Base-by-base conservation (phyloP, 2,797 vertebrate species). In the Remorina albescens region DNA sequence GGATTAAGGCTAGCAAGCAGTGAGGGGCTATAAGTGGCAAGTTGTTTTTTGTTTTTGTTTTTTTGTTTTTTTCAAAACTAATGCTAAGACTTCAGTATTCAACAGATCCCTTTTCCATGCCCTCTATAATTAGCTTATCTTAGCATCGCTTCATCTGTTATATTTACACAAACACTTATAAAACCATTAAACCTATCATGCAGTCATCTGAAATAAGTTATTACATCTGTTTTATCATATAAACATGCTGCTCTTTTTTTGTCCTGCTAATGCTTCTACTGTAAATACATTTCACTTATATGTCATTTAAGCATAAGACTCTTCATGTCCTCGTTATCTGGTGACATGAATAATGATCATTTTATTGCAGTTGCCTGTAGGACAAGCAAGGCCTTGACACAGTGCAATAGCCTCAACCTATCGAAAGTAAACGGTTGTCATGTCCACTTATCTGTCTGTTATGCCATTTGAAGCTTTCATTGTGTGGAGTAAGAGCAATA, bases 1-100 rank as follows among this genome's bases (percentile, higher is more conserved):
- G 91, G 92, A 94, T 90, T 89, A 67, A 72, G 85, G 51, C 93
- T 88, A 53, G 88, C 91, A 93, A 93, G 92, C 93, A 94, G 89
- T 63, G 90, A 92, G 79, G 76, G 82, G 90, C 93, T 94, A 93
- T 91, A 82, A 76, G 83, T 82, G 78, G 55, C 83, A 50, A 68
- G 80, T n/a, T n/a, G n/a, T n/a, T n/a, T n/a, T n/a, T n/a, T n/a
- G n/a, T n/a, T n/a, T n/a, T n/a, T n/a, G n/a, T n/a, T n/a, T n/a
- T n/a, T n/a, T n/a, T n/a, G n/a, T 68, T 15, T 90, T 93, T 94
- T 93, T 86, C 75, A 89, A 91, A 93, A 92, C 87, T 85, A 88
- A 88, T 91, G 89, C 90, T 90, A 86, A 91, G 91, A 91, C 90
- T 86, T 93, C 86, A 91, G 86, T 91, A 90, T 90, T 83, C 84